Percentiles rank a stretch among this genome's conserved stretches.
phyloP scores from a whole-genome alignment of 2,797 vertebrate species.

The Ispidina lecontei region DNA sequence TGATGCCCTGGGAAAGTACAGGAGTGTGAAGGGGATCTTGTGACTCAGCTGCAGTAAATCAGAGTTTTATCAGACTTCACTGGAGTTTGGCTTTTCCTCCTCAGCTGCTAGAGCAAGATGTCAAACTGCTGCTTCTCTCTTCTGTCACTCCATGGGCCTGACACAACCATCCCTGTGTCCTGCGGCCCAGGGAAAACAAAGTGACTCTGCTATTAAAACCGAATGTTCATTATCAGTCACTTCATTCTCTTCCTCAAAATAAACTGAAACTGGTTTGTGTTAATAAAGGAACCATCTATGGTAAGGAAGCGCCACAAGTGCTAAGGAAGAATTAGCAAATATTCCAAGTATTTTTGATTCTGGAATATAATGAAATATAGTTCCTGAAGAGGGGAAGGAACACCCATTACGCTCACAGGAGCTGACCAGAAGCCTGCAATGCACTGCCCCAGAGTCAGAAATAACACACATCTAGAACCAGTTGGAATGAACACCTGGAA shows the following conservation, averaged over 20 bases:
- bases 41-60: slow-evolving; percentile 13
- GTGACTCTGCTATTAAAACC: not conserved
- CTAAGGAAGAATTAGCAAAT: not conserved
- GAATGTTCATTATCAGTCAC: not conserved
- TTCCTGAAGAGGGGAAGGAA: not conserved
- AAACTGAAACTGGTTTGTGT: not conserved
- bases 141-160: not conserved
- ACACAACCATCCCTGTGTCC: not conserved
- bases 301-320: not conserved
- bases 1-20: not conserved
- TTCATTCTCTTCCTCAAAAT: not conserved
- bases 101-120: not conserved
- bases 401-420: not conserved
- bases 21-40: not conserved
- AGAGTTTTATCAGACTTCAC: slow-evolving; percentile 36
- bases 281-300: not conserved
- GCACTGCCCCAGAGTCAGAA: not conserved
- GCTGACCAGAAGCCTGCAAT: not conserved
- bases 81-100: not conserved
- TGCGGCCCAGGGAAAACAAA: not conserved
- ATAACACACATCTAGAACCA: not conserved
- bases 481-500: not conserved
- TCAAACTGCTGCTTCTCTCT: slow-evolving; percentile 22
- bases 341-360: not conserved
- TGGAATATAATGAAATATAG: not conserved